Base-by-base conservation (phyloP, 2,797 vertebrate genomes). In the Sphenopsis melanotis region DNA sequence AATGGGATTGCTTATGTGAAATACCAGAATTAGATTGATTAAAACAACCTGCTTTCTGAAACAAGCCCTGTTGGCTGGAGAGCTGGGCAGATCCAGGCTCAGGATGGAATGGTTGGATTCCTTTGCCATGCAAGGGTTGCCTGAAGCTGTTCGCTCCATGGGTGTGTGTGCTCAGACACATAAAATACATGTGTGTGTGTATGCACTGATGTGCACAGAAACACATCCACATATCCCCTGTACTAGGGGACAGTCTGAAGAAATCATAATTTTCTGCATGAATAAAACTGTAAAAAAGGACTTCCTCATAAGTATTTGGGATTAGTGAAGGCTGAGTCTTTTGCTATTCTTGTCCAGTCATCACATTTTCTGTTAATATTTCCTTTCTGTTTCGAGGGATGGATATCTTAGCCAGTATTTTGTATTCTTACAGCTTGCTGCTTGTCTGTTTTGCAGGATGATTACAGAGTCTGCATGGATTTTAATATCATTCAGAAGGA, bases 401-500 rank as follows among this genome's bases (percentile, higher is more conserved):
- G 47, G 24, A 3, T 90, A 27, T 68, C 78, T 64, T 69, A 65
- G 32, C 5, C 26, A 6, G 12, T 57, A 5, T 42, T 79, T 49
- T 72, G 16, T 50, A 11, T 59, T 92, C 83, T 68, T 74, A 0
- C 63, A 50, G 68, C 68, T 56, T 71, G 66, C 10, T 11, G 30
- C 53, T 81, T 82, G 32, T 92, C 47, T 94, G 6, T 83, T 87
- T 65, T 74, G 26, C 88, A 99, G 99, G 99, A 99, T 95, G 99
- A 99, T 97, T 98, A 98, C 96, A 98, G 99, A 59, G 98, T 99
- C 84, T 99, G 99, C 95, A 98, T 98, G 95, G 99, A 99, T 89
- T 99, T 98, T 95, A 98, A 97, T 59, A 98, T 99, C 94, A 99
- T 99, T 98, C 98, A 98, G 98, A 99, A 98, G 94, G 99, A 99